A percentile compares a stretch with the other conserved stretches of the same genome.
phyloP scores from a whole-genome alignment of 2,888 invertebrate species.

The Polyommatus icarus region DNA sequence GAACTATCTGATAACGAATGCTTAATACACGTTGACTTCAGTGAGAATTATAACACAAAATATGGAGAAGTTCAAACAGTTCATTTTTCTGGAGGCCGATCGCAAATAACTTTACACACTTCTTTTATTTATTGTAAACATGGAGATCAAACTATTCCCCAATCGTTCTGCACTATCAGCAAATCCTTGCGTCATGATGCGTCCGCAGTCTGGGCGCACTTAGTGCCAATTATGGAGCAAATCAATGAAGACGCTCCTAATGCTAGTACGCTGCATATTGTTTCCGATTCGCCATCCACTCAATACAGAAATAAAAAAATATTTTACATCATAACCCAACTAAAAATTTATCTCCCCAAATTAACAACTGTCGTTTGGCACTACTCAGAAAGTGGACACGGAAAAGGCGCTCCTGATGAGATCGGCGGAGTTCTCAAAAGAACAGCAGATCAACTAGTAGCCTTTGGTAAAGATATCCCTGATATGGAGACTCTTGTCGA shows the following conservation, averaged over 20 bases:
- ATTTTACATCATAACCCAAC: conserved; percentile 13
- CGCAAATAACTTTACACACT: conserved; percentile 28
- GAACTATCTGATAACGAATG: background rate
- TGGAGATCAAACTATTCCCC: background rate
- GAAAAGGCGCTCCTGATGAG: conserved; percentile 6
- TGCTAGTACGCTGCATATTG: background rate
- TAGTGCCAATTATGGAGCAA: conserved; percentile 24
- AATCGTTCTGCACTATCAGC: conserved; percentile 13
- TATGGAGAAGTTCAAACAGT: conserved; percentile 23
- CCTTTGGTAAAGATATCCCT: background rate
- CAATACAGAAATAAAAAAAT: conserved; percentile 19
- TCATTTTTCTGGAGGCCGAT: conserved; percentile 10
- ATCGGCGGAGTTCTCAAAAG: conserved; percentile 20
- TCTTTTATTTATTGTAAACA: conserved; percentile 19
- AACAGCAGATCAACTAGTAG: conserved; percentile 1
- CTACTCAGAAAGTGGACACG: conserved; percentile 5
- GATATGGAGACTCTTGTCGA: no score
- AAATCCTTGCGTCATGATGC: conserved; percentile 19
- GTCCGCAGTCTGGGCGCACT: conserved; percentile 18
- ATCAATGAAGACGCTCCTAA: background rate
- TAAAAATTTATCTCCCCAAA: background rate
- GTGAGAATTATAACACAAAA: conserved; percentile 17
- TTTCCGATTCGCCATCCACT: background rate
- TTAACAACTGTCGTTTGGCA: background rate
- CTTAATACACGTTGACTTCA: conserved; percentile 19